A percentile compares a stretch with the other conserved stretches of the same genome.
Conservation (phyloP, 2,888 invertebrate genomes). For the Myathropa florea region DNA sequence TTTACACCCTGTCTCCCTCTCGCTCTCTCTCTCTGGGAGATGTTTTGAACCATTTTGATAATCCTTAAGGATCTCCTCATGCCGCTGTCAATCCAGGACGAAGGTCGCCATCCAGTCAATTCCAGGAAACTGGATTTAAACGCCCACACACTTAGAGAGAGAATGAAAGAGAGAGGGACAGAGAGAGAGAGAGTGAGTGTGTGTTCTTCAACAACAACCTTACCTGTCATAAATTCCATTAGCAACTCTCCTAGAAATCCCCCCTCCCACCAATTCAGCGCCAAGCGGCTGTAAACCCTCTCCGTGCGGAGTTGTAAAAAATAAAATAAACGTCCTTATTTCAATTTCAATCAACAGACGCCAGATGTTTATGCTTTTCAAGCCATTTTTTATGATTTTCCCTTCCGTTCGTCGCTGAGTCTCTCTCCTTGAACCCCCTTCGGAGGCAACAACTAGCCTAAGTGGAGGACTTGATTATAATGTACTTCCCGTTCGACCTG, state of each 20-base stretch:
- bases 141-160: background rate
- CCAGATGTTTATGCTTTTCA: background rate
- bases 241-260: background rate
- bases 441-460: background rate
- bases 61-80: background rate
- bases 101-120: background rate
- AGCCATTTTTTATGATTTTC: background rate
- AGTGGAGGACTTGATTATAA: constrained; percentile 12
- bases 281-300: too few species aligned
- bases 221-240: background rate
- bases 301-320: background rate
- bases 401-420: background rate
- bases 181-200: too few species aligned
- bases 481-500: background rate
- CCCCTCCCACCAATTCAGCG: background rate
- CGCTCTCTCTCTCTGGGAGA: too few species aligned
- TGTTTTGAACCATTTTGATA: too few species aligned
- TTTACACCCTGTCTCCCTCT: background rate
- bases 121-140: background rate
- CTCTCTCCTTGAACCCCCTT: too few species aligned
- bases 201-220: background rate
- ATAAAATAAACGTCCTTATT: background rate
- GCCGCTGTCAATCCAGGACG: background rate
- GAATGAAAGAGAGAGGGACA: too few species aligned
- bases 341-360: constrained; percentile 3